These are phyloP conservation scores for Eupithecia tripunctaria DNA, from an alignment of 2,888 invertebrate genomes.

Conservation along the genomic window DNA sequence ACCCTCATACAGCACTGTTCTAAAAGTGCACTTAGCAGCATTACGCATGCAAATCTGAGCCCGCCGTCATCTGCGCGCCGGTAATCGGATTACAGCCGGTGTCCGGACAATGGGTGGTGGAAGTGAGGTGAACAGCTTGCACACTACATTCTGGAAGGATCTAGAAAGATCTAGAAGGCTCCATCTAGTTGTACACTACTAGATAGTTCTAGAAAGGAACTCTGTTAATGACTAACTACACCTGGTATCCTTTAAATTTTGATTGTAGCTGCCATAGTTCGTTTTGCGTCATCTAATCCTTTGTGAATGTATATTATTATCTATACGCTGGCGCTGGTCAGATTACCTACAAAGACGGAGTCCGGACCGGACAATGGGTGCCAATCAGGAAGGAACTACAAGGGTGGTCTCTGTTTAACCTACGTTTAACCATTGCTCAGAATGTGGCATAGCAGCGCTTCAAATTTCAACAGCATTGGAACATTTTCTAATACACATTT, in stretches of 20 bases:
- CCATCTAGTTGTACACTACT: background rate
- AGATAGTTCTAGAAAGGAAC: background rate
- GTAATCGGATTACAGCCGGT: slow-evolving; percentile 71
- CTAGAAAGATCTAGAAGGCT: background rate
- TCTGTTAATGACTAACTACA: too few species aligned
- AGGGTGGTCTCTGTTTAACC: too few species aligned
- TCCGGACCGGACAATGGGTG: background rate
- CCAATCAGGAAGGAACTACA: background rate
- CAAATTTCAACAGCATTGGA: too few species aligned
- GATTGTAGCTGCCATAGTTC: too few species aligned
- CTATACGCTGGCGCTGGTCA: too few species aligned
- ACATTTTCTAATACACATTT: too few species aligned
- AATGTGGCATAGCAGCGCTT: too few species aligned
- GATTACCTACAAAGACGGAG: too few species aligned
- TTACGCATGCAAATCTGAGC: slow-evolving; percentile 77
- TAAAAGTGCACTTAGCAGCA: slow-evolving; percentile 76
- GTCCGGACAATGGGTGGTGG: slow-evolving; percentile 37
- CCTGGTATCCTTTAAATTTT: too few species aligned
- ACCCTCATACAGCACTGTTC: slow-evolving; percentile 34
- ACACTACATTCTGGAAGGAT: background rate
- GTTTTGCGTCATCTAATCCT: too few species aligned
- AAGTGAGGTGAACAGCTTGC: slow-evolving; percentile 8
- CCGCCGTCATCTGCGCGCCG: slow-evolving; percentile 66
- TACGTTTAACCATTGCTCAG: too few species aligned
- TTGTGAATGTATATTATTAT: too few species aligned